Conservation (phyloP, 2,888 invertebrate species). For the Criorhina ranunculi region DNA sequence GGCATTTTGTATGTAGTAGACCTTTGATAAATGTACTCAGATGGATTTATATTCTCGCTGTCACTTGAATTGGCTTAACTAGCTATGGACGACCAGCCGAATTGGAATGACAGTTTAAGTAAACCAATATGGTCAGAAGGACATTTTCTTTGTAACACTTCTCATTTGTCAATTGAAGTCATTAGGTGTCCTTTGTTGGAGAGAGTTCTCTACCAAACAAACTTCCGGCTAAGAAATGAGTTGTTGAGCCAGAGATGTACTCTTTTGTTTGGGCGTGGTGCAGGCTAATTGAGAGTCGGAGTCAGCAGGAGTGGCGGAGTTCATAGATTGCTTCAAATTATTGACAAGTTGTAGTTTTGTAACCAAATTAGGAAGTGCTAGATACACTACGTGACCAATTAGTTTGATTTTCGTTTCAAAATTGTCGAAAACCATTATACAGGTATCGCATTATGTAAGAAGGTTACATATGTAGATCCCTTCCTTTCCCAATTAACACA, state of each 20-base stretch:
- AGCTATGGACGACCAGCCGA: constrained; percentile 5
- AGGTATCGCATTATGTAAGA: too few species aligned
- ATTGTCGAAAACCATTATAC: too few species aligned
- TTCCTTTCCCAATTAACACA: too few species aligned
- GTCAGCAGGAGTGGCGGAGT: too few species aligned
- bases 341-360: too few species aligned
- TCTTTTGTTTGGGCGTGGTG: not conserved
- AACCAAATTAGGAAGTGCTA: too few species aligned
- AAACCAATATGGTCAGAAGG: constrained; percentile 22
- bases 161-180: constrained; percentile 37
- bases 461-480: too few species aligned
- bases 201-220: not conserved
- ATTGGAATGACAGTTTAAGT: constrained; percentile 47
- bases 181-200: constrained; percentile 23
- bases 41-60: constrained; percentile 38
- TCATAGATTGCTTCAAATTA: too few species aligned
- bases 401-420: too few species aligned
- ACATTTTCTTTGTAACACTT: not conserved
- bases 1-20: constrained; percentile 23
- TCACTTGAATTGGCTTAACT: constrained; percentile 52
- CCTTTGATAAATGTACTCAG: constrained; percentile 37
- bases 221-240: not conserved
- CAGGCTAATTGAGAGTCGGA: too few species aligned
- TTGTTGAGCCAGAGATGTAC: not conserved
- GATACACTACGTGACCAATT: too few species aligned